Evolutionary conservation across 2,113 vertebrate genomes (phyloP).

Genomic region (Sclerurus mexicanus): DNA sequence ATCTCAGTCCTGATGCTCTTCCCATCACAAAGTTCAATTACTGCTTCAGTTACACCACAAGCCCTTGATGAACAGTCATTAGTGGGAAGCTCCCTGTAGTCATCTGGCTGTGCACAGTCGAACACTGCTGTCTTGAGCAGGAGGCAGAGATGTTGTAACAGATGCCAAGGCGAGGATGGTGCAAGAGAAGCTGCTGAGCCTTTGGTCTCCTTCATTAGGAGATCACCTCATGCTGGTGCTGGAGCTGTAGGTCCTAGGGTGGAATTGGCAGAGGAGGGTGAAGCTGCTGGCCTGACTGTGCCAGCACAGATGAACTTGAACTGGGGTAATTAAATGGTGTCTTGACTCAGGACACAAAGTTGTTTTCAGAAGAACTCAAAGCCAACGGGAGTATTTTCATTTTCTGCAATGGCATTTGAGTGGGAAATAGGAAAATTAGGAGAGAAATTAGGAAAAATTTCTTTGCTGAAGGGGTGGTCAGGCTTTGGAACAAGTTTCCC

Average conservation of each 20-base stretch:
- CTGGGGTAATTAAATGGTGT: not conserved
- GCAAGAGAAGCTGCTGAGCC: not conserved
- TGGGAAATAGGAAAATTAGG: not conserved
- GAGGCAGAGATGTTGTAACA: conserved; percentile 10
- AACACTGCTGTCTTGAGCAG: not conserved
- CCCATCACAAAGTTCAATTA: conserved; percentile 37
- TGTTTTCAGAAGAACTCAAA: not conserved
- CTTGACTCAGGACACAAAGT: not conserved
- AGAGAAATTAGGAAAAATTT: too few relatives aligned
- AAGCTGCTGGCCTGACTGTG: not conserved
- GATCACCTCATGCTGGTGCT: not conserved
- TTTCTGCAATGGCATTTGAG: not conserved
- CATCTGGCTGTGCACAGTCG: conserved; percentile 5
- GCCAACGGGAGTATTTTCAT: not conserved
- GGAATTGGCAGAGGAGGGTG: not conserved
- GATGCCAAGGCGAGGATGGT: not conserved
- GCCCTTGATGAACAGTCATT: conserved; percentile 27
- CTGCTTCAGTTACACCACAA: conserved; percentile 8
- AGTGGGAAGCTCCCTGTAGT: not conserved
- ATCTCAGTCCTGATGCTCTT: not conserved
- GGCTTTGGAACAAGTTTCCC: accelerated
- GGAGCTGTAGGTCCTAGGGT: not conserved
- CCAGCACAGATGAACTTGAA: accelerated
- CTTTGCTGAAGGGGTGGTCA: not conserved
- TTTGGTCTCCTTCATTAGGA: not conserved